Conservation (phyloP, 1,140 invertebrate species). For the Venturia canescens region DNA sequence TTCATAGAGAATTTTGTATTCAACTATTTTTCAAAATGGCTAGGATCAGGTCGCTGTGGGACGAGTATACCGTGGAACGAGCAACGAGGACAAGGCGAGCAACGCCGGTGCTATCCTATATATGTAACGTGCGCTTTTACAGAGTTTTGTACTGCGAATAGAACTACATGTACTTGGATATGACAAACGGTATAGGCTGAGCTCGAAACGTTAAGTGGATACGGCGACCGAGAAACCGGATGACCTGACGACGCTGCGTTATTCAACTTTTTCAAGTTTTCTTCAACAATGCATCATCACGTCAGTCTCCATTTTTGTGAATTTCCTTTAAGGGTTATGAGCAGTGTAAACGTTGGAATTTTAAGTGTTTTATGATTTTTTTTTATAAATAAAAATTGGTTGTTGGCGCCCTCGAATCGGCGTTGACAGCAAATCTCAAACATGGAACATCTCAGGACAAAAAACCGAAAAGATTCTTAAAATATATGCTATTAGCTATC, state of each 20-base stretch:
- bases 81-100: slow-evolving; percentile 30
- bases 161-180: neutral
- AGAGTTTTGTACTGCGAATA: neutral
- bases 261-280: slow-evolving; percentile 49
- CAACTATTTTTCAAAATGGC: neutral
- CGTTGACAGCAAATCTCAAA: no score
- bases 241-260: slow-evolving; percentile 67
- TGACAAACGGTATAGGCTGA: slow-evolving; percentile 1
- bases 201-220: slow-evolving; percentile 26
- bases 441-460: no score
- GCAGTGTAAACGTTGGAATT: no score
- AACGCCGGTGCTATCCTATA: slow-evolving; percentile 3
- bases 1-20: no score
- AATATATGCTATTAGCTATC: no score
- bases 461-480: no score
- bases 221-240: slow-evolving; percentile 74
- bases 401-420: no score
- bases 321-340: no score
- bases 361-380: no score
- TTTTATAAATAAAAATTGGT: no score
- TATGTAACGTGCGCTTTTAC: slow-evolving; percentile 6
- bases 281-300: neutral
- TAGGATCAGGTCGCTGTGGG: neutral
- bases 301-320: slow-evolving; percentile 49
- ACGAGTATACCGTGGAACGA: slow-evolving; percentile 19